A percentile compares a stretch with the other conserved stretches of the same genome.
phyloP scores from a whole-genome alignment of 1,140 invertebrate species.

The Papilio helenus region DNA sequence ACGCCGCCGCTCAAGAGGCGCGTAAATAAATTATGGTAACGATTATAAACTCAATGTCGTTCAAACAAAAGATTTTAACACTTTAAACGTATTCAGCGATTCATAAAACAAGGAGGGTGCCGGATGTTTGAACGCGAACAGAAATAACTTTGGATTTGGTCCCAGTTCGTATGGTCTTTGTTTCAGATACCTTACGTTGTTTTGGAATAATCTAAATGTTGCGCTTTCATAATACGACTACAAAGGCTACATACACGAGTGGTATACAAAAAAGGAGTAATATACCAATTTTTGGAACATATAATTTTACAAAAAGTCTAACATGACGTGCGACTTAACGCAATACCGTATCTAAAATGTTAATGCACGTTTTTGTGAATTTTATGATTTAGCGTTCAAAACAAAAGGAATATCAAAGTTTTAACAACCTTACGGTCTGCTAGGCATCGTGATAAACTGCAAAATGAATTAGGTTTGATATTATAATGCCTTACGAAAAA shows the following conservation, averaged over 20 bases:
- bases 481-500: not conserved
- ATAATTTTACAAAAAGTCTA: not conserved
- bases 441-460: not conserved
- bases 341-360: conserved; percentile 34
- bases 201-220: conserved; percentile 27
- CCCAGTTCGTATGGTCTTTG: conserved; percentile 56
- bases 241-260: conserved; percentile 1
- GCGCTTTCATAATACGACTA: conserved; percentile 8
- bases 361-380: conserved; percentile 31
- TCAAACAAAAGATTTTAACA: conserved; percentile 62
- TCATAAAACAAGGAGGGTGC: conserved; percentile 60
- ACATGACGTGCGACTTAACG: conserved; percentile 1
- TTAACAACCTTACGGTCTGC: not conserved
- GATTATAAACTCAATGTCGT: conserved; percentile 47
- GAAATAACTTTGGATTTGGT: conserved; percentile 64
- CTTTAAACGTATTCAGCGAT: conserved; percentile 58
- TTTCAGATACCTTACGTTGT: conserved; percentile 47
- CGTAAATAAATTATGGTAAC: conserved; percentile 24
- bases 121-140: conserved; percentile 64
- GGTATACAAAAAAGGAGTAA: not conserved
- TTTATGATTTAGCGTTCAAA: conserved; percentile 16
- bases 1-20: not conserved
- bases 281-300: conserved; percentile 10
- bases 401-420: conserved; percentile 2
- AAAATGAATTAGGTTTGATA: not conserved